Evolutionary conservation across 2,113 vertebrate species (phyloP), one percentile per base, ranked within the genome.

Genomic region (Gila orcuttii): DNA sequence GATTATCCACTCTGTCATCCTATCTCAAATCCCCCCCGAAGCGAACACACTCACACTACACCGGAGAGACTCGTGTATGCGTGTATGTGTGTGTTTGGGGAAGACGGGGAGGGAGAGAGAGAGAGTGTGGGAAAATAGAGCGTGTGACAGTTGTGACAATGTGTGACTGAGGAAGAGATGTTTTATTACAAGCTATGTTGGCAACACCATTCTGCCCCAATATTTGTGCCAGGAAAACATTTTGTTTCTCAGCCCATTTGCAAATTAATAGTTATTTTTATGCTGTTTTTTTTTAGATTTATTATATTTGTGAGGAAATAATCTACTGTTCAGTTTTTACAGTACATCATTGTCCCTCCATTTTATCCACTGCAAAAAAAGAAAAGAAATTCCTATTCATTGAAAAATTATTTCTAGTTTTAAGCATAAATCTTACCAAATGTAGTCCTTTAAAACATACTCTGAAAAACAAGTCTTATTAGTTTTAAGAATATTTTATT

Each of bases 1-100:
- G 77, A 89, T 88, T 86, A 91, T 82, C 76, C 52, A 39, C 87
- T 88, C 86, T 77, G 66, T 88, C 85, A 76, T 90, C 82, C 82
- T 80, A 84, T 59, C 80, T 73, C 79, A 52, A 33, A 33, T 42
- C 73, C 78, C 77, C 77, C 80, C 64, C 4, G 10, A 23, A 73
- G 85, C 74, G 7, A 79, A 74, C 71, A 21, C 57, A 75, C 59
- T 60, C 84, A 71, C 62, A 68, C 62, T 75, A 74, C 73, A 87
- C 25, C 23, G 23, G 55, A 62, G 19, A 69, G 31, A 39, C 21
- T 79, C 31, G 42, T 66, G 82, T 57, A 23, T 55, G 39, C 52
- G 47, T 83, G 42, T 55, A 52, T 73, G 47, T 83, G 82, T 87
- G 62, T 78, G 55, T 74, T 80, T 69, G 7, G 62, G n/a, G 12